Evolutionary conservation across 2,888 invertebrate genomes (phyloP), one percentile per base, ranked within the genome.

Genomic region (Protonemura montana): DNA sequence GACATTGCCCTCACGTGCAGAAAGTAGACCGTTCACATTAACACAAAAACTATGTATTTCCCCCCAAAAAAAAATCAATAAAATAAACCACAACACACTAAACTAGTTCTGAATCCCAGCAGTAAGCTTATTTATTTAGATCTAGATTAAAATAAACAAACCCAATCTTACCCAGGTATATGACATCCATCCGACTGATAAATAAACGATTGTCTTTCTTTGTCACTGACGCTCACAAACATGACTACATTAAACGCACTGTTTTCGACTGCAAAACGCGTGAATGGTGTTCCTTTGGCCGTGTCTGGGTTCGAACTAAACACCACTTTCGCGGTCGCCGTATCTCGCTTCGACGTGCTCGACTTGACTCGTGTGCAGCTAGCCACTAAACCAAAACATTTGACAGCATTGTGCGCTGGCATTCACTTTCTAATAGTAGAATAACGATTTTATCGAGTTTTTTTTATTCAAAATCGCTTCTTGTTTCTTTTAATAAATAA

Each of bases 181-280:
- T 94, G 94, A 87, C 93, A 93, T 89, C 93, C 93, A 90, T 93
- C 93, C 82, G 93, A 93, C 89, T 94, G 93, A 86, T 92, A 92
- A 88, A 93, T 92, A 90, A 94, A 94, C 89, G 92, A 92, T 89
- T 93, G 93, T 90, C 93, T 92, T 90, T 95, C 94, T 89, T 93
- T 93, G 89, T 93, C 92, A 89, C 92, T 93, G 77, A 94, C 92
- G 89, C 94, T 93, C 89, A 94, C 93, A 92, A 94, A 94, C 92
- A 94, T 94, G 59, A 59, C 76, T 26, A 84, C 84, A 84, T 84
- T 76, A 25, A 41, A 21, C 28, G 59, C 77, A 78, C 29, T n/a
- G n/a, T n/a, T n/a, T n/a, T n/a, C n/a, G n/a, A n/a, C n/a, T n/a
- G 59, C 6, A 10, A 21, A 7, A 59, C 59, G 7, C 3, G 59